phyloP scores from a whole-genome alignment of 2,888 invertebrate species.

The Apamea sordens region DNA sequence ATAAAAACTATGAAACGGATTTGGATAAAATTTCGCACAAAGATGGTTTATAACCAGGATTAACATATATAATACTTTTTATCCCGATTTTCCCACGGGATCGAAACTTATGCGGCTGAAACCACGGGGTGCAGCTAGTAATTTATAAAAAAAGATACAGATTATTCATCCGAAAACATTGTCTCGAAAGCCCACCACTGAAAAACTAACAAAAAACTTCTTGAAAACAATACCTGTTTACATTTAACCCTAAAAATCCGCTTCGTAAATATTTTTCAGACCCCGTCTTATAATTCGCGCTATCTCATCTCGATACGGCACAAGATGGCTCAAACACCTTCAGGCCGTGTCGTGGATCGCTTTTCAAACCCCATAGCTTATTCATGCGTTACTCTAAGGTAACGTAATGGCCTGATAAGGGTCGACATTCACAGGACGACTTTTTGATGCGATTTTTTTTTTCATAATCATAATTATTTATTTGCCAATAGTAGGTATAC shows the following conservation, averaged over 20 bases:
- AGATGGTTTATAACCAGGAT: too few relatives aligned
- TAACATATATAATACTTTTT: too few relatives aligned
- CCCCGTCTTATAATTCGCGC: conserved; percentile 62
- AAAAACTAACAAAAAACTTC: neutral
- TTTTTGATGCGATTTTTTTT: conserved; percentile 27
- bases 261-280: conserved; percentile 13
- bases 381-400: conserved; percentile 75
- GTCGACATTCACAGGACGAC: conserved; percentile 25
- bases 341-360: conserved; percentile 65
- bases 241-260: conserved; percentile 25
- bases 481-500: too few relatives aligned
- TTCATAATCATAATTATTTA: neutral
- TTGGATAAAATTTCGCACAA: too few relatives aligned
- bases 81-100: too few relatives aligned
- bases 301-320: conserved; percentile 76
- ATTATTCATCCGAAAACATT: neutral
- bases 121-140: too few relatives aligned
- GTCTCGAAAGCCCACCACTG: too few relatives aligned
- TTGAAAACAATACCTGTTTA: conserved; percentile 27
- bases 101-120: too few relatives aligned
- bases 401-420: conserved; percentile 70
- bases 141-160: too few relatives aligned
- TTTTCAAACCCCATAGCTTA: conserved; percentile 77
- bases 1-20: too few relatives aligned
- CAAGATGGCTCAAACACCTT: conserved; percentile 68